Base-by-base conservation (phyloP, 2,888 invertebrate genomes). In the Drosophila antonietae region DNA sequence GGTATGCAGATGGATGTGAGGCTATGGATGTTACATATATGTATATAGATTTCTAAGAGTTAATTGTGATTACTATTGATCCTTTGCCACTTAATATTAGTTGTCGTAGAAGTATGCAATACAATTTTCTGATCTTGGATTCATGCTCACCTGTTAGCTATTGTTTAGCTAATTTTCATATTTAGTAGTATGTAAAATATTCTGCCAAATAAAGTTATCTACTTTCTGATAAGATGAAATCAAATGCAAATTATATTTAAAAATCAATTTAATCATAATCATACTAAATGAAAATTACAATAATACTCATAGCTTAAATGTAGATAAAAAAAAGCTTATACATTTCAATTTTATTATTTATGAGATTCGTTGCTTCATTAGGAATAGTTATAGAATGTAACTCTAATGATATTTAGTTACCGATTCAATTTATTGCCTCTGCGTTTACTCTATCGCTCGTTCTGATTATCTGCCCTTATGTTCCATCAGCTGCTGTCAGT, bases 71-170 rank as follows among this genome's bases (percentile, higher is more conserved):
- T n/a, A n/a, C n/a, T n/a, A n/a, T n/a, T n/a, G n/a, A n/a, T 28
- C n/a, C 10, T 33, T 33, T 7, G 3, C 0, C 10, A 18, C 1
- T 28, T 28, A 5, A 1, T 28, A 4, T 4, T n/a, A 2, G 2
- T 1, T 9, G 6, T 10, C 31, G 31, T 51, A 10, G 18, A 51
- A 51, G 49, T 33, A 51, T 31, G 49, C 49, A 51, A 51, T 51
- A 12, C 3, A 12, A n/a, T n/a, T 31, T 23, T 15, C 15, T 8
- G 23, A 20, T 20, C 23, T 3, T 7, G n/a, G 41, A 41, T 2
- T 44, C 20, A 18, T 44, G 43, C n/a, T 18, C 18, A 3, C 9
- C 4, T 43, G 3, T 3, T 10, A 18, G 18, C 9, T 41, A 9
- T 9, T 41, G n/a, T 41, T 8, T n/a, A 41, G 39, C n/a, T 41